Conservation (phyloP, 2,113 vertebrate genomes). For the Microcebus ravelobensis region DNA sequence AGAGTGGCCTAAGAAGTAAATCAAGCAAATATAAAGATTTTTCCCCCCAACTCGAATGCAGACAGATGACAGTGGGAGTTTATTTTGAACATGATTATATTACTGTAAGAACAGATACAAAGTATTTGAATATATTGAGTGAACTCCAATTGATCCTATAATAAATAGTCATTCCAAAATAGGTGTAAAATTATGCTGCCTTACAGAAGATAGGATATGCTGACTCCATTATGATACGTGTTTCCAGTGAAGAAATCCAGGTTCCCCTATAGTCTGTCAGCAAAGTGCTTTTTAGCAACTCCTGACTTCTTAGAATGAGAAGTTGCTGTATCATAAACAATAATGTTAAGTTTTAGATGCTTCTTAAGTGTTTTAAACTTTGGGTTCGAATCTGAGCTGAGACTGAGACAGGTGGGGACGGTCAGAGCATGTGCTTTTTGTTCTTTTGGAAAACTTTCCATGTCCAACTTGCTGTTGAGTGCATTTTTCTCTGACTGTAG, state of each 20-base stretch:
- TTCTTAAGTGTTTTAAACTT: slow-evolving; percentile 68
- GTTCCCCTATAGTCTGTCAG: not conserved
- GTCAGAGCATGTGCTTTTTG: slow-evolving; percentile 61
- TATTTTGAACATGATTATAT: not conserved
- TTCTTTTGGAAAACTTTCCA: slow-evolving; percentile 58
- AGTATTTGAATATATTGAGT: not conserved
- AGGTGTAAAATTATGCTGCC: not conserved
- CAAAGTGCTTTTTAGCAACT: not conserved
- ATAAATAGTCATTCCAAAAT: slow-evolving; percentile 21
- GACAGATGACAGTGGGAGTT: not conserved
- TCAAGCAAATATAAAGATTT: not conserved
- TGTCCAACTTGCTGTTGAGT: not conserved
- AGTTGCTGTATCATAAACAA: not conserved
- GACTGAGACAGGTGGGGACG: slow-evolving; percentile 59
- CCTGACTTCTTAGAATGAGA: slow-evolving; percentile 5
- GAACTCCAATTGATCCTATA: not conserved
- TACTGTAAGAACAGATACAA: not conserved
- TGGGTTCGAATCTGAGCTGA: slow-evolving; percentile 71
- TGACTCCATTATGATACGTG: not conserved
- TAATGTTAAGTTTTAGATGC: slow-evolving; percentile 60
- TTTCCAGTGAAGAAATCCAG: slow-evolving; percentile 51
- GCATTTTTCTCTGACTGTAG: slow-evolving; percentile 72
- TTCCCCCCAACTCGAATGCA: not conserved
- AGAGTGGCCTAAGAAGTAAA: slow-evolving; percentile 72
- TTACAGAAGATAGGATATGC: not conserved